Conservation (phyloP, 2,888 invertebrate genomes). For the Acleris holmiana region DNA sequence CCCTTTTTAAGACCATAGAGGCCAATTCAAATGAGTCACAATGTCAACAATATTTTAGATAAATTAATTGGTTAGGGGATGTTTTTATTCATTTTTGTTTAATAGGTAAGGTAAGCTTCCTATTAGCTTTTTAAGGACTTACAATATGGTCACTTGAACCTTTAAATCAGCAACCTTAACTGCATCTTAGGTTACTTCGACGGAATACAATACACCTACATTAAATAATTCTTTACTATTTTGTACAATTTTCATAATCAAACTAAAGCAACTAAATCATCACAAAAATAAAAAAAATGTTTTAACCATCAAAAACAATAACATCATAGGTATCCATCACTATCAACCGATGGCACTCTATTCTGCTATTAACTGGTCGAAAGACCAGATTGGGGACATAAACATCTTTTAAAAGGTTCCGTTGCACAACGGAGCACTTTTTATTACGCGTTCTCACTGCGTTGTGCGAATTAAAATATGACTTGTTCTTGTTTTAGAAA, state of each 20-base stretch:
- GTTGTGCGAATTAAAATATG: neutral
- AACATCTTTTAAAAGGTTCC: neutral
- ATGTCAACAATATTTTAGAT: too few species aligned
- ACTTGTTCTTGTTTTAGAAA: neutral
- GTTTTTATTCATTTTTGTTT: too few species aligned
- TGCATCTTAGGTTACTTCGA: neutral
- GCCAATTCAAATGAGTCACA: too few species aligned
- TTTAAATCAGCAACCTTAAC: neutral
- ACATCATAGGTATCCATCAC: constrained; percentile 1
- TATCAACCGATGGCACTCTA: neutral
- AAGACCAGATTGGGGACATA: neutral
- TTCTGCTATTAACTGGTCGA: neutral
- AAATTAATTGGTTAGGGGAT: too few species aligned
- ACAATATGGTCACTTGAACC: too few species aligned
- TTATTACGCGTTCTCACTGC: neutral
- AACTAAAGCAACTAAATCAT: neutral
- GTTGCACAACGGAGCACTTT: neutral
- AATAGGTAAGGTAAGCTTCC: too few species aligned
- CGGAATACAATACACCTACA: neutral
- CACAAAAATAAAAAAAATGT: constrained; percentile 11
- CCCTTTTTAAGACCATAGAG: too few species aligned
- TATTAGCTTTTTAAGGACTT: too few species aligned
- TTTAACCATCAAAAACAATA: constrained; percentile 1
- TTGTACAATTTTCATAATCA: constrained; percentile 19
- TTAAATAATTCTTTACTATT: constrained; percentile 15